Percentiles rank a stretch among this genome's conserved stretches.
Conservation (phyloP, 2,888 invertebrate species). For the Acrobasis repandana region DNA sequence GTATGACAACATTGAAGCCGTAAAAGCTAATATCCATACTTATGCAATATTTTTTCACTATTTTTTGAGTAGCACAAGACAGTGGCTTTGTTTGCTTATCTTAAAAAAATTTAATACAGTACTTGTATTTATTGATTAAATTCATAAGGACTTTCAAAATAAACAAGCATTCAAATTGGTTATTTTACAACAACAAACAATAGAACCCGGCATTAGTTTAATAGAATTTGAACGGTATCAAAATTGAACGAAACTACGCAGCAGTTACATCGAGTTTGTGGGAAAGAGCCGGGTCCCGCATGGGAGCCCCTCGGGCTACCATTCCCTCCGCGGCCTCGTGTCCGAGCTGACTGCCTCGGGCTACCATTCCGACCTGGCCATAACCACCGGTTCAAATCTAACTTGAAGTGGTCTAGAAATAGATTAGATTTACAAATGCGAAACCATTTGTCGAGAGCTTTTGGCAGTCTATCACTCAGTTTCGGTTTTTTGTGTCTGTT, state of each 20-base stretch:
- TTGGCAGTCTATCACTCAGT: conserved; percentile 13
- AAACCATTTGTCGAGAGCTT: conserved; percentile 10
- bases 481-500: background rate
- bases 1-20: too few species aligned
- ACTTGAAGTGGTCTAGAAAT: conserved; percentile 23
- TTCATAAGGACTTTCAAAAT: background rate
- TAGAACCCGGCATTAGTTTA: conserved; percentile 15
- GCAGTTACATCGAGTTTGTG: conserved; percentile 60
- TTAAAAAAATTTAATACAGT: too few species aligned
- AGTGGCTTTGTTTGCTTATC: too few species aligned
- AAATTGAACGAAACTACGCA: conserved; percentile 25
- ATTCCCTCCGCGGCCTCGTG: conserved; percentile 63
- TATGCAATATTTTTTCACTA: too few species aligned
- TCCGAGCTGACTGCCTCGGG: conserved; percentile 55
- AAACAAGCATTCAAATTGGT: background rate
- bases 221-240: conserved; percentile 25
- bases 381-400: conserved; percentile 55
- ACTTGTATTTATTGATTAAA: too few species aligned
- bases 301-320: conserved; percentile 66
- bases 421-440: conserved; percentile 18
- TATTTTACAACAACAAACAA: conserved; percentile 14
- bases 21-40: too few species aligned
- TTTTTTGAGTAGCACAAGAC: too few species aligned
- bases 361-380: conserved; percentile 53
- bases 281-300: conserved; percentile 60